These are phyloP conservation scores for Leucoraja erinaceus DNA, from an alignment of 2,113 vertebrate species.

Conservation along the genomic window DNA sequence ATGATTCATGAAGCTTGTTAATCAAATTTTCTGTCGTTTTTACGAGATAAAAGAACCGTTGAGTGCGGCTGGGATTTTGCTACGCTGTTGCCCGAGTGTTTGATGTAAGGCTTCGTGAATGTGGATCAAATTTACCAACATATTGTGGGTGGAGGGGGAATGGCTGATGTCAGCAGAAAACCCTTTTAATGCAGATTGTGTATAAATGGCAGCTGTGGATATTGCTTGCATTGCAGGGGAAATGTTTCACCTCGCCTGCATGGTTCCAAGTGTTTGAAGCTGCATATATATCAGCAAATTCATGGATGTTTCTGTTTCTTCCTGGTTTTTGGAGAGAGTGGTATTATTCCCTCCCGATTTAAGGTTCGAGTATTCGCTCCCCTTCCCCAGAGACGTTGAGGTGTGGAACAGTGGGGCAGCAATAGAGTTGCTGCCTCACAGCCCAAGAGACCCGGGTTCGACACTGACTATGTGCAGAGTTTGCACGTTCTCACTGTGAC, in stretches of 20 bases:
- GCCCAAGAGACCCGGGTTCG: too few relatives aligned
- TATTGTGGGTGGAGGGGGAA: neutral
- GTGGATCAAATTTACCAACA: neutral
- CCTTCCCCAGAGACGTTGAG: too few relatives aligned
- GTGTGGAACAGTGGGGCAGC: too few relatives aligned
- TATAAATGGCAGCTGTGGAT: neutral
- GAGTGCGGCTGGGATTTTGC: neutral
- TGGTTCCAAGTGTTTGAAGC: neutral
- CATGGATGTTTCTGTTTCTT: neutral
- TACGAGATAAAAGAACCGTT: neutral
- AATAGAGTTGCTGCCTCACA: too few relatives aligned
- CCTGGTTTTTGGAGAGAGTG: too few relatives aligned
- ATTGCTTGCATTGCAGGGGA: neutral
- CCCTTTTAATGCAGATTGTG: neutral
- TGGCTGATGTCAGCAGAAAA: neutral
- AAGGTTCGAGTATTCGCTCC: too few relatives aligned
- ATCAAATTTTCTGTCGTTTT: neutral
- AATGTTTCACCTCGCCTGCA: neutral
- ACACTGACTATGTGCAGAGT: too few relatives aligned
- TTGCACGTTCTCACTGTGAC: too few relatives aligned
- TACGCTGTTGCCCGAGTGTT: neutral
- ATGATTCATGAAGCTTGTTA: neutral
- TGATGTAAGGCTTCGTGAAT: constrained; percentile 8
- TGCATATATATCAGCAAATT: neutral
- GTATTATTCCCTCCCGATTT: too few relatives aligned